Evolutionary conservation across 1,140 invertebrate species (phyloP).

Genomic region (Megalonaias nervosa): DNA sequence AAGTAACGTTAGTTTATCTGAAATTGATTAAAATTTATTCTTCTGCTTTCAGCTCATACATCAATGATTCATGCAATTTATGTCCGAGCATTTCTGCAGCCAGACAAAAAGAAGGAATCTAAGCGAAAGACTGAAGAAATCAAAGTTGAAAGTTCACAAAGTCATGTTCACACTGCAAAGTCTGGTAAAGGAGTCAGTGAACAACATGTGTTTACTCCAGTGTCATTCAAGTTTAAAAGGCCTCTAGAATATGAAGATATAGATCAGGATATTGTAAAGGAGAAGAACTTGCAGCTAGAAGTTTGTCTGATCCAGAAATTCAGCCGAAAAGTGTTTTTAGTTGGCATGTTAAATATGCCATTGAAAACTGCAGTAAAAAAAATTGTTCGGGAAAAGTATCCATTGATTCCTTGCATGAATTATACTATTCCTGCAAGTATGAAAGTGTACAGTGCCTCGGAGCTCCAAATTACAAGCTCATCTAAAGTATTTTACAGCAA

Average conservation of each 20-base stretch:
- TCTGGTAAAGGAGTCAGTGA: constrained; percentile 22
- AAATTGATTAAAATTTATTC: background rate
- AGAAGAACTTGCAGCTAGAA: constrained; percentile 56
- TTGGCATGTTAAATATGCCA: constrained; percentile 61
- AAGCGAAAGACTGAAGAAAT: constrained; percentile 66
- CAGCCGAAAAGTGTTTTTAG: constrained; percentile 56
- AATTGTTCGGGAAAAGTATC: constrained; percentile 60
- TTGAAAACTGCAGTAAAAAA: constrained; percentile 59
- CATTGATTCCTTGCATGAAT: constrained; percentile 64
- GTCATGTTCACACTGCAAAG: constrained; percentile 30
- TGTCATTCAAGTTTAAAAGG: constrained; percentile 62
- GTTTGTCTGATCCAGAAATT: constrained; percentile 66
- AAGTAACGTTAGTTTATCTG: background rate
- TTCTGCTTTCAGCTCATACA: constrained; percentile 52
- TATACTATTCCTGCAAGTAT: constrained; percentile 64
- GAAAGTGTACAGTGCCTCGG: constrained; percentile 60
- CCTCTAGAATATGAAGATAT: constrained; percentile 61
- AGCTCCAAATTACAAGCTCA: constrained; percentile 47
- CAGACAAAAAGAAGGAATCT: constrained; percentile 59
- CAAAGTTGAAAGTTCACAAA: constrained; percentile 43
- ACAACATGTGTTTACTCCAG: constrained; percentile 63
- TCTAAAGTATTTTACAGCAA: constrained; percentile 47
- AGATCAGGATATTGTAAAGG: constrained; percentile 46
- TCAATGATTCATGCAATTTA: constrained; percentile 66
- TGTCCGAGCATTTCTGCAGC: constrained; percentile 62